Base-by-base conservation (phyloP, 2,797 vertebrate species). In the Odontamblyopus rebecca region DNA sequence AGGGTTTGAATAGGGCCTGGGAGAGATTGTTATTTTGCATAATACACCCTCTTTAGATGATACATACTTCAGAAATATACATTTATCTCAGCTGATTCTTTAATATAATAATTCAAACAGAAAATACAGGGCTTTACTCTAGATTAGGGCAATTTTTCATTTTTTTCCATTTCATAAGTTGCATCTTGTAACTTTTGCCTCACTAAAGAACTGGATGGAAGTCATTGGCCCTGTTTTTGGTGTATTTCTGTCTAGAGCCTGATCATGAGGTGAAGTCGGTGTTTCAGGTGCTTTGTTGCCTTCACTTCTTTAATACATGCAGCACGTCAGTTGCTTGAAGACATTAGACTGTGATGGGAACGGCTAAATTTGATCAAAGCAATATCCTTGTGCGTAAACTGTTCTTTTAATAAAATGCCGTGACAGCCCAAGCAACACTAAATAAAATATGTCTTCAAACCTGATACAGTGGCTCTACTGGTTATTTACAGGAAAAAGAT, bases 391-490 rank as follows among this genome's bases (percentile, higher is more conserved):
- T 70, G 71, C 83, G 82, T 77, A 85, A 86, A 82, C 66, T 70
- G 29, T 15, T 0, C 67, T 76, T 85, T 85, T 79, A 80, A 76
- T 74, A 82, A 85, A 83, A 84, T 2, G 18, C 75, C 67, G 2
- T 62, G 81, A 89, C 85, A 82, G 84, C 71, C 59, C 68, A 68
- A 23, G 56, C 60, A 73, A 61, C 73, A 51, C 61, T 41, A 67
- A 85, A 89, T 85, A 76, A 84, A 82, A 84, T 69, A 62, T 32
- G 75, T 83, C 86, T 83, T 81, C 73, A 85, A 83, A 88, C 83
- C 71, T 79, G 74, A 79, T 66, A 50, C 67, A 51, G 76, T 51
- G 70, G 77, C 66, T 82, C 72, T 71, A 68, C 23, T 75, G 72
- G 79, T 57, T 26, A 53, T 53, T 53, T 71, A 76, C 75, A 77